Evolutionary conservation across 2,113 vertebrate genomes (phyloP), one percentile per base, ranked within the genome.

Genomic region (Antechinus flavipes): DNA sequence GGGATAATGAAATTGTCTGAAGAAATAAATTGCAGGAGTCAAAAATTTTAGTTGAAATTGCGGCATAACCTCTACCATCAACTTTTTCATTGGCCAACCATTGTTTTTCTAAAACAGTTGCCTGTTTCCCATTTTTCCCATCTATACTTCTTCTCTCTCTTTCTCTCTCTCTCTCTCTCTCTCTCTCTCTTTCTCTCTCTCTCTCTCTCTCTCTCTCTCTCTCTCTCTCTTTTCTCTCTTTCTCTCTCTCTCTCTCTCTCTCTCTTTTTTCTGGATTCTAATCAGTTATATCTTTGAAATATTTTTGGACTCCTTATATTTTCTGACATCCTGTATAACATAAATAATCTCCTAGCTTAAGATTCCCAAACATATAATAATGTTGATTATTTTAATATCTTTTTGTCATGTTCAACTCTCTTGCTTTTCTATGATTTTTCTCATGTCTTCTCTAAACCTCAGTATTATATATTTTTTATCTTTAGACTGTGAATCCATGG

Each of bases 1-100:
- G n/a, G 68, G 68, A 84, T 42, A 84, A 84, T 84, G 68, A 84
- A 84, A 84, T 84, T 84, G 68, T 84, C n/a, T 84, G n/a, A 84
- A 42, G n/a, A 84, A 84, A 84, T 84, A 84, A 42, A 84, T 42
- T 84, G 19, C 6, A 84, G 16, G 35, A 84, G 68, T 84, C 19
- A 84, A 84, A 84, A 84, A 1, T n/a, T 84, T 76, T 23, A 42
- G 68, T 42, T 84, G 68, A 84, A 84, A 84, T 84, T 84, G 68
- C 68, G 42, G n/a, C 19, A 42, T 84, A 42, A 42, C 35, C 68
- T n/a, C n/a, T 42, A 84, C 35, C 7, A 6, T 84, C 68, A 84
- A 84, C n/a, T 84, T n/a, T 84, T 84, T 84, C n/a, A 42, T n/a
- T 42, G 35, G 68, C n/a, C 16, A 42, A 19, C 68, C n/a, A 42